These are phyloP conservation scores for Aspidiotus rigidus DNA, from an alignment of 2,888 invertebrate genomes.

Conservation along the genomic window DNA sequence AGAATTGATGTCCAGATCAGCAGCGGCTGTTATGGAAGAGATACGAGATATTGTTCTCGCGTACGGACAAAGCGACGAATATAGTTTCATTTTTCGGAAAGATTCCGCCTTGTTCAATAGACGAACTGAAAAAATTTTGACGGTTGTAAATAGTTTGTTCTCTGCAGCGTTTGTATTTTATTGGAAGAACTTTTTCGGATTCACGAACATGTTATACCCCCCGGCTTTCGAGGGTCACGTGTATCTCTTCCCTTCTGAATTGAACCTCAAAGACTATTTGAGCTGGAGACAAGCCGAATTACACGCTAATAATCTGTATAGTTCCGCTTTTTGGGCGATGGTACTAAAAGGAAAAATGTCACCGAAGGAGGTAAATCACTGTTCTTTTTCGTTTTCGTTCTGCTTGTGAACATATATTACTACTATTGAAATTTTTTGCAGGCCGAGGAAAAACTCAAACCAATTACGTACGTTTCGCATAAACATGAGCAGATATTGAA, in stretches of 20 bases:
- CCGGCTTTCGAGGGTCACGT: conserved; percentile 89
- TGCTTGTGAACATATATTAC: not conserved
- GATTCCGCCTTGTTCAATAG: conserved; percentile 69
- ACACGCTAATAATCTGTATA: conserved; percentile 94
- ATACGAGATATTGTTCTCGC: conserved; percentile 72
- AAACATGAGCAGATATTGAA: conserved; percentile 90
- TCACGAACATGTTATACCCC: conserved; percentile 63
- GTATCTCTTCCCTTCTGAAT: conserved; percentile 77
- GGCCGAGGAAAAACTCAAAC: conserved; percentile 75
- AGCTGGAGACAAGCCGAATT: conserved; percentile 92
- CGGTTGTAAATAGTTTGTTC: conserved; percentile 80
- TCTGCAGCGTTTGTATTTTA: conserved; percentile 75
- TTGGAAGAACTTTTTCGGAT: conserved; percentile 73
- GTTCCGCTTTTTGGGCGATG: conserved; percentile 90
- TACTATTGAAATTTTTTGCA: conserved; percentile 43
- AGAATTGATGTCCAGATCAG: conserved; percentile 79
- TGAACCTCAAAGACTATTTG: conserved; percentile 77
- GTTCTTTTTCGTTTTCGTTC: not conserved
- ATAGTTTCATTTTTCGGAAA: conserved; percentile 80
- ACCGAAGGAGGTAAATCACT: conserved; percentile 53
- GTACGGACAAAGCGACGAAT: conserved; percentile 96
- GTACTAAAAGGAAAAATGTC: conserved; percentile 65
- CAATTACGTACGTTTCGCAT: conserved; percentile 69
- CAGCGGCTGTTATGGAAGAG: conserved; percentile 70
- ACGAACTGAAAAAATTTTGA: conserved; percentile 70